Evolutionary conservation across 2,888 invertebrate genomes (phyloP).

Genomic region (Drosophila infuscata): DNA sequence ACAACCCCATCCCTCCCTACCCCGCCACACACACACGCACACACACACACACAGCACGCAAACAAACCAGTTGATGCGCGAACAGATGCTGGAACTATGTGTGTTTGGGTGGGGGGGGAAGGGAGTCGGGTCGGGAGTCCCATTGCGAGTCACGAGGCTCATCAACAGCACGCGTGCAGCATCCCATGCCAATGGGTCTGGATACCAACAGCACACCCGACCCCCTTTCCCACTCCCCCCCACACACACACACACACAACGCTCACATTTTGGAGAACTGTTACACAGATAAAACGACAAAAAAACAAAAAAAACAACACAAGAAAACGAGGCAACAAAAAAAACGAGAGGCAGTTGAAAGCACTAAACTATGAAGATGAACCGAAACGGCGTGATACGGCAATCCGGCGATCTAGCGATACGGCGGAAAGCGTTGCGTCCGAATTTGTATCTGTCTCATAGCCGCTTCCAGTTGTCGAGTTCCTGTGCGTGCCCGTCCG

Average conservation of each 20-base stretch:
- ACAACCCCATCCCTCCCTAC: neutral
- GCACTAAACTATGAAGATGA: slow-evolving; percentile 66
- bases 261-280: slow-evolving; percentile 70
- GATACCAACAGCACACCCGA: slow-evolving; percentile 1
- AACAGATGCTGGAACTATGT: slow-evolving; percentile 7
- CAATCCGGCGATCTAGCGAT: slow-evolving; percentile 5
- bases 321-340: neutral
- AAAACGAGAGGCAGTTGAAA: slow-evolving; percentile 13
- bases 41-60: slow-evolving; percentile 26
- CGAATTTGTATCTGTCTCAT: slow-evolving; percentile 49
- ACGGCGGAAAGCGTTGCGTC: slow-evolving; percentile 10
- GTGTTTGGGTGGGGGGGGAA: neutral
- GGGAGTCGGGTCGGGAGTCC: slow-evolving; percentile 14
- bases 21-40: slow-evolving; percentile 1
- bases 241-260: neutral
- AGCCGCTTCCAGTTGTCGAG: slow-evolving; percentile 30
- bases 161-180: slow-evolving; percentile 77
- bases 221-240: neutral
- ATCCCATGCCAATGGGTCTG: slow-evolving; percentile 62
- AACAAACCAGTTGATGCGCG: slow-evolving; percentile 40
- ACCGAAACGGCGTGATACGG: slow-evolving; percentile 22
- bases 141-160: slow-evolving; percentile 49
- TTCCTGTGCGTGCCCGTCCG: slow-evolving; percentile 52
- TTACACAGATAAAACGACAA: slow-evolving; percentile 49
- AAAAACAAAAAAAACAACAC: slow-evolving; percentile 30